Percentiles rank a stretch among this genome's conserved stretches.
Conservation (phyloP, 2,888 invertebrate genomes). For the Tetrapedia diversipes region DNA sequence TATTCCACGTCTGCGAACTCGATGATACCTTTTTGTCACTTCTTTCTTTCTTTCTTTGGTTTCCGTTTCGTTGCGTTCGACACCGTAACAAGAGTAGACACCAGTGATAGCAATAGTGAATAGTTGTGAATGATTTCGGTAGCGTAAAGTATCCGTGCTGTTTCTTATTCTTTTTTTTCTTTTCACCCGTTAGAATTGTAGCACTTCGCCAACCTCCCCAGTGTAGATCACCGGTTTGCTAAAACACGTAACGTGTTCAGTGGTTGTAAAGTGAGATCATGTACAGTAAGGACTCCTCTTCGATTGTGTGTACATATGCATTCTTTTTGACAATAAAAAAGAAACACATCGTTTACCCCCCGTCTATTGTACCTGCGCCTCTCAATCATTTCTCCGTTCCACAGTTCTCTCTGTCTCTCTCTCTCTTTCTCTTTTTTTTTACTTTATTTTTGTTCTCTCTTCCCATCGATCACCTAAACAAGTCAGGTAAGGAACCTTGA, state of each 20-base stretch:
- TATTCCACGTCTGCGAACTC: slow-evolving; percentile 5
- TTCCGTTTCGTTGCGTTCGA: not conserved
- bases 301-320: slow-evolving; percentile 39
- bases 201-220: not conserved
- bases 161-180: not conserved
- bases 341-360: slow-evolving; percentile 20
- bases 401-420: not conserved
- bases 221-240: not conserved
- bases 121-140: not conserved
- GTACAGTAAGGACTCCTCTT: slow-evolving; percentile 14
- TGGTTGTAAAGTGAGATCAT: slow-evolving; percentile 12
- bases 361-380: slow-evolving; percentile 22
- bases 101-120: too few species aligned
- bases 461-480: not conserved
- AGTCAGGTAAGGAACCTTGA: slow-evolving; percentile 35
- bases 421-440: not conserved
- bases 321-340: slow-evolving; percentile 41
- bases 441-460: not conserved
- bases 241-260: not conserved
- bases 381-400: slow-evolving; percentile 35
- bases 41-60: not conserved
- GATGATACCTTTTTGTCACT: not conserved
- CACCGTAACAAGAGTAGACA: slow-evolving; percentile 15
- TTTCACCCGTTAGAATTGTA: slow-evolving; percentile 9
- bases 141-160: not conserved